Conservation (phyloP, 2,113 vertebrate genomes). For the Lucifuga dentata region DNA sequence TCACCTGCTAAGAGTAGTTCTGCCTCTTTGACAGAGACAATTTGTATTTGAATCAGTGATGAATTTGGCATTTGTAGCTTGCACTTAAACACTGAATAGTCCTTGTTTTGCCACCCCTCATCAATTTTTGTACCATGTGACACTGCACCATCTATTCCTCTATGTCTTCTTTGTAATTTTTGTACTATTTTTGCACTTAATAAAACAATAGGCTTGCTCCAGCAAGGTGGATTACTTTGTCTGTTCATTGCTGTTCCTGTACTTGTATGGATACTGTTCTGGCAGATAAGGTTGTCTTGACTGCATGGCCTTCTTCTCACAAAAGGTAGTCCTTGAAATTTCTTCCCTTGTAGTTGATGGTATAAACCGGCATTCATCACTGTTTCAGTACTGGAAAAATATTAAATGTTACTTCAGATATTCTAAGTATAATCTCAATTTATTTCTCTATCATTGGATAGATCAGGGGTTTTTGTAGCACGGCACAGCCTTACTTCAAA, state of each 20-base stretch:
- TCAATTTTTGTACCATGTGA: conserved; percentile 48
- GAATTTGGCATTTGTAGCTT: conserved; percentile 57
- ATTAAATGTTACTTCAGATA: no score
- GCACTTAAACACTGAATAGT: conserved; percentile 70
- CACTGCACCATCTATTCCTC: conserved; percentile 43
- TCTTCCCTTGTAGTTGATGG: neutral
- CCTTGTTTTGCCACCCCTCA: conserved; percentile 62
- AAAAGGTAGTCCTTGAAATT: neutral
- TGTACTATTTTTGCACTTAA: conserved; percentile 85
- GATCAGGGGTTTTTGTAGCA: neutral
- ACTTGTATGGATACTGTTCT: neutral
- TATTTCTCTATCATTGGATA: no score
- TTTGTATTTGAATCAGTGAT: conserved; percentile 54
- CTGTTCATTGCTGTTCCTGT: neutral
- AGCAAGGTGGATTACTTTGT: neutral
- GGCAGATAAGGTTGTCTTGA: neutral
- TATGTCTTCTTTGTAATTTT: conserved; percentile 60
- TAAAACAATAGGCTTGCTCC: conserved; percentile 81
- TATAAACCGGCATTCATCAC: conserved; percentile 15
- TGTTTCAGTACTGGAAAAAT: no score
- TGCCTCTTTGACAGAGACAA: conserved; percentile 46
- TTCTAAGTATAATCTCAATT: no score
- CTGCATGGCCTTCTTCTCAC: neutral
- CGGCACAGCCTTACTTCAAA: neutral
- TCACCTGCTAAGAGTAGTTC: conserved; percentile 33